Evolutionary conservation across 2,888 invertebrate species (phyloP).

Genomic region (Allophyes oxyacanthae): DNA sequence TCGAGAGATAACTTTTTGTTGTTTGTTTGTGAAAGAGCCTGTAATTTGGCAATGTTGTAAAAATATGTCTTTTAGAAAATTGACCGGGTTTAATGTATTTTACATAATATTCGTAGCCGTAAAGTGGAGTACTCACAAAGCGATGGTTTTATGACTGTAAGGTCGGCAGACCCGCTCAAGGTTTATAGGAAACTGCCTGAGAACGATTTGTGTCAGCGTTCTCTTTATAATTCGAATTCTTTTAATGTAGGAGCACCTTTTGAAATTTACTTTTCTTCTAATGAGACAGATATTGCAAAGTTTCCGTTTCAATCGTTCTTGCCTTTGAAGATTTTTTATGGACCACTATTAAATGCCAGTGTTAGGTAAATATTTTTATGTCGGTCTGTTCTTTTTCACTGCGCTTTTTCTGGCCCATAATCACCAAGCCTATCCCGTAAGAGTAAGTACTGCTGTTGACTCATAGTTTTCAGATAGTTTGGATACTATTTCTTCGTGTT

Average conservation of each 20-base stretch:
- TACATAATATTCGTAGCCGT: constrained; percentile 58
- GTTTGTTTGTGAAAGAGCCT: constrained; percentile 38
- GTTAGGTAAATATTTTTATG: constrained; percentile 33
- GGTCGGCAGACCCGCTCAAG: constrained; percentile 73
- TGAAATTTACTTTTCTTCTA: constrained; percentile 43
- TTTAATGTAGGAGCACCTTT: constrained; percentile 51
- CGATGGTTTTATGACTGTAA: constrained; percentile 61
- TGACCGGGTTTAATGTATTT: constrained; percentile 43
- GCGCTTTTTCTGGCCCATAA: not conserved
- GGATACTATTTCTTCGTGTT: too few relatives aligned
- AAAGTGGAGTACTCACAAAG: constrained; percentile 60
- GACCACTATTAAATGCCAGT: constrained; percentile 21
- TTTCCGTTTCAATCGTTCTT: constrained; percentile 35
- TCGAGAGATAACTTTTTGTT: constrained; percentile 42
- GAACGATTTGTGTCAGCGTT: constrained; percentile 59
- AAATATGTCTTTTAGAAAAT: constrained; percentile 44
- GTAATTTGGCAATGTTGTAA: constrained; percentile 25
- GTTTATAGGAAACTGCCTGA: constrained; percentile 63
- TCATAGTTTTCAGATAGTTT: too few relatives aligned
- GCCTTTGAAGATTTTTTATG: constrained; percentile 30
- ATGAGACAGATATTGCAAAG: constrained; percentile 30
- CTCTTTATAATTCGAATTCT: constrained; percentile 52
- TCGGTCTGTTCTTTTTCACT: not conserved
- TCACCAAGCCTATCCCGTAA: not conserved
- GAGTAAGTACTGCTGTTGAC: too few relatives aligned